Conservation (phyloP, 1,140 invertebrate species). For the Ylistrum balloti region DNA sequence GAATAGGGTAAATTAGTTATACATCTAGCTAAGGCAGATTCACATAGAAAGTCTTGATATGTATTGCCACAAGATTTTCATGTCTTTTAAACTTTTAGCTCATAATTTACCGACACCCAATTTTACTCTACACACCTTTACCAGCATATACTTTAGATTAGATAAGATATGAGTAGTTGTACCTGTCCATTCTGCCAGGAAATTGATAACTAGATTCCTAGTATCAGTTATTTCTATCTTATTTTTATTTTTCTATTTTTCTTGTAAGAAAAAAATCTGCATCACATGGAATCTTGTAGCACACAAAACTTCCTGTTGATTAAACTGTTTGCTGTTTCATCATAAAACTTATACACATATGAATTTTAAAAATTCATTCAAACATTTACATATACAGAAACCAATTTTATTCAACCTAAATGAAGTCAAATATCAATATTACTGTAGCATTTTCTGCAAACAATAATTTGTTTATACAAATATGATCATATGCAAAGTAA, state of each 20-base stretch:
- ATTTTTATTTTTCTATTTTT: background rate
- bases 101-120: background rate
- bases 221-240: background rate
- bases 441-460: no score
- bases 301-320: background rate
- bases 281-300: background rate
- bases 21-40: background rate
- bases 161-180: no score
- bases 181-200: background rate
- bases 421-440: no score
- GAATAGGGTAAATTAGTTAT: background rate
- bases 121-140: background rate
- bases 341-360: background rate
- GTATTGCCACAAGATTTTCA: constrained; percentile 46
- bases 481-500: no score
- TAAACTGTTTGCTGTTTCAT: background rate
- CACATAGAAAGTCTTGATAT: background rate
- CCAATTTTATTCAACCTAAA: background rate
- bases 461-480: no score
- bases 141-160: background rate
- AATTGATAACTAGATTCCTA: background rate
- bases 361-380: background rate
- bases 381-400: background rate
- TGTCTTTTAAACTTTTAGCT: background rate
- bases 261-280: background rate